Percentiles rank a stretch among this genome's conserved stretches.
phyloP scores from a whole-genome alignment of 2,797 vertebrate genomes.

The Sebastes cheni region DNA sequence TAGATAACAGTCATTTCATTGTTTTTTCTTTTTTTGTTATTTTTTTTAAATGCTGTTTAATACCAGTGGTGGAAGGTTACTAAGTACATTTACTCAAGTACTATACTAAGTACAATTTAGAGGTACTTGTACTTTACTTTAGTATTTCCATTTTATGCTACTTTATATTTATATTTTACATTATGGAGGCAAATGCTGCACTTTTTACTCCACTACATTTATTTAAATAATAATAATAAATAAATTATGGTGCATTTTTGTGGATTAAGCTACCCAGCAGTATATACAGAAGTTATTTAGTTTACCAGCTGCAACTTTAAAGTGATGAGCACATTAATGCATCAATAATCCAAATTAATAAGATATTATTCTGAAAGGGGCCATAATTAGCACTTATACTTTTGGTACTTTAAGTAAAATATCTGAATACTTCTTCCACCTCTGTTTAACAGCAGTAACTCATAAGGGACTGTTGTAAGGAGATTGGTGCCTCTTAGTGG shows the following conservation, averaged over 20 bases:
- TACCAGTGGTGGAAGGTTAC: no score
- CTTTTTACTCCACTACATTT: neutral
- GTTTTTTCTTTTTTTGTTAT: no score
- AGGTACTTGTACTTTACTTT: neutral
- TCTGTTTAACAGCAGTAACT: neutral
- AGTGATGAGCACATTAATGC: neutral
- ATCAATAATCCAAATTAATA: neutral
- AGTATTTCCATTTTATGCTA: neutral
- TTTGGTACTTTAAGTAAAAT: neutral
- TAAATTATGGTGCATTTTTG: no score
- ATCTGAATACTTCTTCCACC: neutral
- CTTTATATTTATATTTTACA: neutral
- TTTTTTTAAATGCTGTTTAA: no score
- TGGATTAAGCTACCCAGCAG: no score
- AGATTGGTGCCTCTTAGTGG: conserved; percentile 13
- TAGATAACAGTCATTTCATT: neutral
- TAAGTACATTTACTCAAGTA: neutral
- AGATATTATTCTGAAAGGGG: neutral
- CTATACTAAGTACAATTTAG: neutral
- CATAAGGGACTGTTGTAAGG: neutral
- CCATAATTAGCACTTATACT: neutral
- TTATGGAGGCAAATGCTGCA: neutral
- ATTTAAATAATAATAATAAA: neutral
- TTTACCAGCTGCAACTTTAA: neutral
- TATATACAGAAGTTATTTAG: no score